Base-by-base conservation (phyloP, 2,797 vertebrate genomes). In the Argya squamiceps region DNA sequence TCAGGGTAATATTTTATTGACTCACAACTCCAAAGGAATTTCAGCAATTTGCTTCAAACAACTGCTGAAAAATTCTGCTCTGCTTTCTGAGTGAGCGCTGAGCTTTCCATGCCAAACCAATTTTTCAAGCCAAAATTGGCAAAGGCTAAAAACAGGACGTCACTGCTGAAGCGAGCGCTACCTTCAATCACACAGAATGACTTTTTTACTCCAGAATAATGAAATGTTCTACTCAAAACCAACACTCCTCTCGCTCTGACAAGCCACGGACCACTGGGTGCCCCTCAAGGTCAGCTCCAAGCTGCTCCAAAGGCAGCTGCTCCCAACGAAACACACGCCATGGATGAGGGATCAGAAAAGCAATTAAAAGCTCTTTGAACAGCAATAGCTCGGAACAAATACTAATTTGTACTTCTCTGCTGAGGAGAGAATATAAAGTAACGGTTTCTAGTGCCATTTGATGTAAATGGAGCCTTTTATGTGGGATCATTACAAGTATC, bases 351-450 rank as follows among this genome's bases (percentile, higher is more conserved):
- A 92, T 89, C 95, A 91, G 91, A 70, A 96, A 96, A 95, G 84
- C 95, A 96, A 96, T 92, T 91, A 96, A 95, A 95, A 96, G 91
- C 92, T 84, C 87, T 95, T 94, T 92, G 92, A 97, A 88, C 88
- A 91, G 93, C 91, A 92, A 89, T 64, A 95, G 93, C 86, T 94
- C 4, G 92, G 89, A 96, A 96, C 92, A 96, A 92, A 94, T 71
- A 96, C 75, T 94, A 75, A 96, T 96, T 94, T 92, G 93, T 95
- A 87, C 86, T 91, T 82, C 70, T 92, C 17, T 76, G 88, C 70
- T 44, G 86, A 93, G 53, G 75, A 88, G 91, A 47, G 89, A 93
- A 89, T 91, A 39, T 58, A 88, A 93, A 96, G 63, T 24, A 94
- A 85, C 64, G 34, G 34, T 92, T 95, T 84, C 89, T 70, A 88